Conservation (phyloP, 1,140 invertebrate species). For the Heliconius melpomene region DNA sequence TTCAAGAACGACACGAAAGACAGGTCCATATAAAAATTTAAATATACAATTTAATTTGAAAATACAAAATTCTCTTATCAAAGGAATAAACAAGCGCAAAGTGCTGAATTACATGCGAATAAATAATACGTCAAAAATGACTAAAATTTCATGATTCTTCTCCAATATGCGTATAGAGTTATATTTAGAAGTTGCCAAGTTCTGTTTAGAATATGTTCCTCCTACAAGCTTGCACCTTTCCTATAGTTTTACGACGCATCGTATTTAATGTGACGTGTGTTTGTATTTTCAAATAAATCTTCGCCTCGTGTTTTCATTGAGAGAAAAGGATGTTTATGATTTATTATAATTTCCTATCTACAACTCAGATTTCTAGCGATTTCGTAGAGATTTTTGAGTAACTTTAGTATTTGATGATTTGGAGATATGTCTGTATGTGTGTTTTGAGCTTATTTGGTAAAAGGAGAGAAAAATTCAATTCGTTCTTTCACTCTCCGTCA, state of each 20-base stretch:
- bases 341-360: background rate
- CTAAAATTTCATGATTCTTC: background rate
- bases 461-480: background rate
- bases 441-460: background rate
- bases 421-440: background rate
- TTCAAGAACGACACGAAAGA: too few species aligned
- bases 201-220: constrained; percentile 2
- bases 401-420: background rate
- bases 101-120: background rate
- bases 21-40: background rate
- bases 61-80: background rate
- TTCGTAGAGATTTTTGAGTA: background rate
- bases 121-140: background rate
- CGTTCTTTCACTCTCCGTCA: background rate
- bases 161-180: background rate
- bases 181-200: constrained; percentile 54
- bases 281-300: constrained; percentile 4
- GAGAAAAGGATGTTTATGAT: background rate
- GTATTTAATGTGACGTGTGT: constrained; percentile 16
- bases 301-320: constrained; percentile 8
- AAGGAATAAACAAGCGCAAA: background rate
- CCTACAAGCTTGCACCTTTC: constrained; percentile 70
- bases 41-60: background rate
- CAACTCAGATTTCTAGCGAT: background rate
- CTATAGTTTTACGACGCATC: constrained; percentile 59